Evolutionary conservation across 2,113 vertebrate genomes (phyloP).

Genomic region (Desmodus rotundus): DNA sequence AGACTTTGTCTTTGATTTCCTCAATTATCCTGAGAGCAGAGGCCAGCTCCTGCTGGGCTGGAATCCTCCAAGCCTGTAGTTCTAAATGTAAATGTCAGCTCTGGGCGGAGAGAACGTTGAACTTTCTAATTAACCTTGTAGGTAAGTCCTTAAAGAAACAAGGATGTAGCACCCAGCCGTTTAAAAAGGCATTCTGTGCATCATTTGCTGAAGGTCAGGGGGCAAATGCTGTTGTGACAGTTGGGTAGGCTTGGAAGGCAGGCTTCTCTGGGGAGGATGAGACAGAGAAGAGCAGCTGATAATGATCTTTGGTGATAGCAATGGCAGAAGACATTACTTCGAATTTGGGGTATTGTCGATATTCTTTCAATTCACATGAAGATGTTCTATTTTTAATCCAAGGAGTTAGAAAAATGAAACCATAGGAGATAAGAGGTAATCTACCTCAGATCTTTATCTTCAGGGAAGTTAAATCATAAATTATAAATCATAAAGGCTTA

Average conservation of each 20-base stretch:
- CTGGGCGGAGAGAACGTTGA: slow-evolving; percentile 66
- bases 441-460: neutral
- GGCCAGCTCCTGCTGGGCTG: neutral
- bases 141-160: slow-evolving; percentile 73
- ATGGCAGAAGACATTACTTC: neutral
- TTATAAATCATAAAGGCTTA: neutral
- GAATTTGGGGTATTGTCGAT: neutral
- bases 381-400: neutral
- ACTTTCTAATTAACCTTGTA: slow-evolving; percentile 80
- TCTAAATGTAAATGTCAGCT: slow-evolving; percentile 61
- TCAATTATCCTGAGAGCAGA: slow-evolving; percentile 36
- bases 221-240: slow-evolving; percentile 82
- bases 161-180: slow-evolving; percentile 46
- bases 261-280: slow-evolving; percentile 26
- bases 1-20: slow-evolving; percentile 17
- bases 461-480: neutral
- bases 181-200: slow-evolving; percentile 76
- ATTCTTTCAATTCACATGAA: neutral
- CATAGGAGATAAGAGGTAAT: neutral
- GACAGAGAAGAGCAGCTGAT: neutral
- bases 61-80: neutral
- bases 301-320: neutral
- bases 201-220: slow-evolving; percentile 83
- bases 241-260: slow-evolving; percentile 47
- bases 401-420: neutral